Conservation (phyloP, 2,888 invertebrate species). For the Malacosoma neustria region DNA sequence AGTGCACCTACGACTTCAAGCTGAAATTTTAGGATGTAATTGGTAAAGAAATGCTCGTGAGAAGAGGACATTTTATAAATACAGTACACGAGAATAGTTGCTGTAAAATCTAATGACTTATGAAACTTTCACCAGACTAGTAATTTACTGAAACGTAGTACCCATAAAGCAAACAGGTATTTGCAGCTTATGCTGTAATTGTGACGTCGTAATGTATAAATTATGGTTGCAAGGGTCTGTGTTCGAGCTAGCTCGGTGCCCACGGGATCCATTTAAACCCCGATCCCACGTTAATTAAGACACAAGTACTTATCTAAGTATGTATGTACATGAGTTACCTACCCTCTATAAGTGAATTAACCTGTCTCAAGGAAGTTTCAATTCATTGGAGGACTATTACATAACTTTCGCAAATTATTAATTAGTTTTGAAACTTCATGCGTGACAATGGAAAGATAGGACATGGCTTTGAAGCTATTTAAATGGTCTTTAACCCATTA, state of each 20-base stretch:
- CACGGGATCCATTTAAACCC: slow-evolving; percentile 3
- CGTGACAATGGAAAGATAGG: background rate
- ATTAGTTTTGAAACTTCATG: background rate
- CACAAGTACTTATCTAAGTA: background rate
- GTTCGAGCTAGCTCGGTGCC: slow-evolving; percentile 1
- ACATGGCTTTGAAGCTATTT: no score
- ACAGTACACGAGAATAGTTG: no score
- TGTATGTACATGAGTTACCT: background rate
- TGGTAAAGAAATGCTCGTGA: no score
- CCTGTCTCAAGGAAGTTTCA: background rate
- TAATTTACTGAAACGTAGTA: no score
- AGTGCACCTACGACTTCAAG: no score
- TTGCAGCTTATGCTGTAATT: background rate
- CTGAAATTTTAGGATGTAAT: no score
- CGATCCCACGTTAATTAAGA: slow-evolving; percentile 5
- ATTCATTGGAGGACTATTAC: background rate
- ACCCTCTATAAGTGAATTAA: background rate
- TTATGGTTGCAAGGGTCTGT: slow-evolving; percentile 1
- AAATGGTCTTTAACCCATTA: no score
- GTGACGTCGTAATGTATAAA: background rate
- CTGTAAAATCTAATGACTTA: no score
- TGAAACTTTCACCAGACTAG: no score
- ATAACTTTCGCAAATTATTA: background rate
- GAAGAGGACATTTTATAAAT: no score
- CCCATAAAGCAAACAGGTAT: no score